Evolutionary conservation across 1,140 invertebrate genomes (phyloP), one percentile per base, ranked within the genome.

Genomic region (Anoplophora glabripennis): DNA sequence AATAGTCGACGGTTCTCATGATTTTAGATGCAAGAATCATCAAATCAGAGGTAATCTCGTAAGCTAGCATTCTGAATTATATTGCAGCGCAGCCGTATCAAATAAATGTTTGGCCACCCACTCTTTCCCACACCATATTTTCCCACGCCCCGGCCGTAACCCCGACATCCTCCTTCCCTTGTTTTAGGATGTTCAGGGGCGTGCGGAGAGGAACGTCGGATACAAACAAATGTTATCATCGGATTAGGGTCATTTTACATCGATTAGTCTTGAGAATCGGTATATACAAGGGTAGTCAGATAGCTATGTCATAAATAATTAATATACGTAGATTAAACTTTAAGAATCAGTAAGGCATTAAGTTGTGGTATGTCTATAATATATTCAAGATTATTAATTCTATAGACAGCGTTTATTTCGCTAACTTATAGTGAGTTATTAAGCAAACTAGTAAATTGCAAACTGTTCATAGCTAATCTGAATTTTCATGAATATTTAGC

Each of bases 121-220:
- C 85, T 86, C 83, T 86, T 86, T 87, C 84, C 84, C 85, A 86
- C 84, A 86, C 82, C 82, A 83, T 82, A 85, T 86, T 82, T 87
- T 86, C 85, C 84, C 85, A 86, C 85, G 85, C 83, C 84, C 84
- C 81, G 80, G 80, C 79, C 79, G 79, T 86, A 86, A 85, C 84
- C 84, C 84, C 82, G 80, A 86, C 83, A 85, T 84, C 83, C 83
- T 80, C 77, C 77, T 78, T 55, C 46, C 44, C 45, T 35, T 53
- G 28, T 46, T 75, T 75, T 75, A 77, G 75, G 74, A 74, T 75
- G 77, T 77, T 40, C 59, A 52, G 66, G 63, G 64, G 65, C 52
- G 56, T 40, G 53, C 61, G 61, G 53, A 55, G 51, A 53, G 49
- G 18, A 55, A 55, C 10, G 18, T 33, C 40, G 21, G 7, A n/a